Evolutionary conservation across 2,797 vertebrate species (phyloP), one percentile per base, ranked within the genome.

Genomic region (Silurus aristotelis): DNA sequence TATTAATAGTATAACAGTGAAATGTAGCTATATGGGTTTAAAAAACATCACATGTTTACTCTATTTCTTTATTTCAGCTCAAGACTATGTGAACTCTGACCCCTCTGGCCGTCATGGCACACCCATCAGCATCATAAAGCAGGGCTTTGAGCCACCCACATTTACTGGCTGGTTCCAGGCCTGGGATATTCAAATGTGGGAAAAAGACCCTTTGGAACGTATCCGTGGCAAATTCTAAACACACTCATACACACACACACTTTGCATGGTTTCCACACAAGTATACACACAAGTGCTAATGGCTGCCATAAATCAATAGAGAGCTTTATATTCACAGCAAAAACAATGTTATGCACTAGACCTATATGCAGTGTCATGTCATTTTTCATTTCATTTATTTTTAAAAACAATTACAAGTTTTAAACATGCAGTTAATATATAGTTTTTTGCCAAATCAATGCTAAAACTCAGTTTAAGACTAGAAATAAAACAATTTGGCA

Each of bases 91-190:
- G 78, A 64, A 88, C 0, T 85, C 89, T 0, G 94, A 96, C 87
- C 94, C 95, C 0, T 87, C 93, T 77, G 93, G 93, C 0, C 93
- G 95, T 3, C 0, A 0, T 0, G 90, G 89, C 0, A 89, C 87
- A 46, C 83, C 95, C n/a, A 79, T 95, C 80, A 73, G 0, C 68
- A 93, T 60, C 55, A 86, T 95, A 25, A 95, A 94, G 85, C 95
- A 95, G 86, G 94, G 92, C 0, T 48, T 84, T 2, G 95, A 96
- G 88, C 94, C 92, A 0, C 80, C 66, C 1, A 89, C 89, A 55
- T 96, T 95, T 90, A 94, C 90, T 0, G 95, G 95, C 73, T 96
- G 95, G 95, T 96, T 96, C 91, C 93, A 93, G 0, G 93, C 90
- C 83, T 96, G 95, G 95, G 94, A 96, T 82, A 0, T 85, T 10